Evolutionary conservation across 2,113 vertebrate species (phyloP), one percentile per base, ranked within the genome.

Genomic region (Nothobranchius furzeri): DNA sequence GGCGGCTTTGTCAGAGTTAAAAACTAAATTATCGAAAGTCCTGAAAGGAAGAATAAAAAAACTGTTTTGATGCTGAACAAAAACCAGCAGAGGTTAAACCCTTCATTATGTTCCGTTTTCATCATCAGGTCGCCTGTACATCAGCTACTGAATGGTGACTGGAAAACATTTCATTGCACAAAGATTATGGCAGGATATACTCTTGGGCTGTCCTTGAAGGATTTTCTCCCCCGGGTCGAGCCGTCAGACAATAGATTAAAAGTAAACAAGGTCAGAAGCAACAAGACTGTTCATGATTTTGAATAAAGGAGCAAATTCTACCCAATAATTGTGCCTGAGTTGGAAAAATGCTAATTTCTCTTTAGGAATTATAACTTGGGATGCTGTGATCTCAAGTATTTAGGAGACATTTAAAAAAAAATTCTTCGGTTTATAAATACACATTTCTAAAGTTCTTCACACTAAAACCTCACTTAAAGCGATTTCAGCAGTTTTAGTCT

Each of bases 201-300:
- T 78, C 59, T 60, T 12, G 45, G 53, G 64, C 36, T 45, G 81
- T 54, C 81, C 78, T 81, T 75, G 74, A 69, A 68, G 70, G 73
- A 82, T 80, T 80, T 76, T 57, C 49, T 46, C 53, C 40, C 17
- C 17, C 52, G 1, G 62, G 64, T 68, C 35, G n/a, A 11, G 66
- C 35, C 11, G 15, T 0, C 11, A 46, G 9, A 71, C 61, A 72
- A 62, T 49, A 45, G 70, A 81, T 79, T 79, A 83, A 77, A 56
- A 83, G 70, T 60, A 75, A 81, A 86, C 78, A 85, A 85, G 78
- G 82, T 85, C 79, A 71, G 64, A 25, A 60, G 15, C 12, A 9
- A 67, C n/a, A 35, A 43, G 20, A 60, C 67, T 73, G n/a, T 69
- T 65, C 52, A 20, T 25, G 12, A 3, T 30, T 30, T 30, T 30